A percentile compares a stretch with the other conserved stretches of the same genome.
Evolutionary conservation across 2,888 invertebrate genomes (phyloP).

Genomic region (Pycnomerus fuliginosus): DNA sequence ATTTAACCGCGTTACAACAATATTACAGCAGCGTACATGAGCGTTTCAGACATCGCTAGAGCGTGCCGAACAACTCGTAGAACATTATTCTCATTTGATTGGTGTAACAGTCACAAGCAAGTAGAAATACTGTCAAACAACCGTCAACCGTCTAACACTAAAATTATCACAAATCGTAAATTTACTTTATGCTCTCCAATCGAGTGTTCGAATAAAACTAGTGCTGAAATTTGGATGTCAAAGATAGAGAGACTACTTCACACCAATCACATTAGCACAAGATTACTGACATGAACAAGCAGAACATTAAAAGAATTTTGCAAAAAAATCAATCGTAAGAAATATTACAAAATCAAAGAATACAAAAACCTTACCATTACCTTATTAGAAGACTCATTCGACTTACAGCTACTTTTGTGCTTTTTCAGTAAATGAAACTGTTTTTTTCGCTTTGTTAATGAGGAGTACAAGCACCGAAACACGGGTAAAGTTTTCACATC

Average conservation of each 20-base stretch:
- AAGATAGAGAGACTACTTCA: conserved; percentile 36
- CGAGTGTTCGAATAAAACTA: conserved; percentile 39
- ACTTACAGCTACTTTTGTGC: conserved; percentile 39
- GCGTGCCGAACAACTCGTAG: conserved; percentile 17
- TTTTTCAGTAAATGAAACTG: conserved; percentile 14
- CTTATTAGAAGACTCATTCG: conserved; percentile 30
- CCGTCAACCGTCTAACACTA: conserved; percentile 34
- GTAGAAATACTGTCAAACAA: conserved; percentile 39
- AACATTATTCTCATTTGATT: conserved; percentile 36
- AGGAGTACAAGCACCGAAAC: conserved; percentile 20
- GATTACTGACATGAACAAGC: conserved; percentile 25
- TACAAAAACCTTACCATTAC: conserved; percentile 37
- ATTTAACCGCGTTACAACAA: conserved; percentile 48
- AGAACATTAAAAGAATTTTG: conserved; percentile 21
- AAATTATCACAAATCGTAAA: conserved; percentile 45
- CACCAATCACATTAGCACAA: conserved; percentile 41
- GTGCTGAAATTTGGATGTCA: conserved; percentile 35
- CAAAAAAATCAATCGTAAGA: conserved; percentile 18
- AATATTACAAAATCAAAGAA: conserved; percentile 26
- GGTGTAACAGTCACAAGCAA: conserved; percentile 40
- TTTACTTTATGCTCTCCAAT: conserved; percentile 20
- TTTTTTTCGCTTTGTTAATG: conserved; percentile 19
- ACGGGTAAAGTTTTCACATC: conserved; percentile 34
- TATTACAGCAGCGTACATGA: conserved; percentile 42
- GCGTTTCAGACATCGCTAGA: conserved; percentile 7